Evolutionary conservation across 2,888 invertebrate genomes (phyloP).

Genomic region (Caenorhabditis panamensis): DNA sequence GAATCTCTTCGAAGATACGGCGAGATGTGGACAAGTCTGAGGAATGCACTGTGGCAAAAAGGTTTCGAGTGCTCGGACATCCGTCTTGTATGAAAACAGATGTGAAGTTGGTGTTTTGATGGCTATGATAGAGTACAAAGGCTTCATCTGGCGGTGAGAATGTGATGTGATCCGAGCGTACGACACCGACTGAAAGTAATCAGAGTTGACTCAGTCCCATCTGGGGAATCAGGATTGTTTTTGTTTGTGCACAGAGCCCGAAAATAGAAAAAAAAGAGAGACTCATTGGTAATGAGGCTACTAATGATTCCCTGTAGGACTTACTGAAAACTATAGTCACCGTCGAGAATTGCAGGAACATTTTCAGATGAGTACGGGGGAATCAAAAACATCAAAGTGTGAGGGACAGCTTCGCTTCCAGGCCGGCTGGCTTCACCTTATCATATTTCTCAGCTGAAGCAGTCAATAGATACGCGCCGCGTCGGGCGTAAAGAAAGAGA

Average conservation of each 20-base stretch:
- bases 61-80: constrained; percentile 65
- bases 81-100: constrained; percentile 67
- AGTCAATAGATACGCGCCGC: constrained; percentile 9
- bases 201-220: background rate
- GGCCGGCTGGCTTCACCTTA: constrained; percentile 9
- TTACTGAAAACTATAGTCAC: constrained; percentile 21
- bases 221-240: background rate
- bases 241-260: background rate
- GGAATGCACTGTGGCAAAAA: constrained; percentile 60
- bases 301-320: constrained; percentile 16
- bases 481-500: constrained; percentile 2
- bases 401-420: constrained; percentile 1
- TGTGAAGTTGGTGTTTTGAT: constrained; percentile 60
- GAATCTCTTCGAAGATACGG: constrained; percentile 64
- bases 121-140: constrained; percentile 51
- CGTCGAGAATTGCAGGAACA: constrained; percentile 6
- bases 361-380: background rate
- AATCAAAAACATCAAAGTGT: constrained; percentile 8
- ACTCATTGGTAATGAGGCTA: constrained; percentile 22
- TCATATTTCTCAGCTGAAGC: constrained; percentile 27
- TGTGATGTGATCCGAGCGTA: constrained; percentile 40
- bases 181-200: constrained; percentile 17
- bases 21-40: constrained; percentile 53
- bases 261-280: background rate
- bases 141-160: constrained; percentile 58